Conservation (phyloP, 2,888 invertebrate genomes). For the Augiades crinisus region DNA sequence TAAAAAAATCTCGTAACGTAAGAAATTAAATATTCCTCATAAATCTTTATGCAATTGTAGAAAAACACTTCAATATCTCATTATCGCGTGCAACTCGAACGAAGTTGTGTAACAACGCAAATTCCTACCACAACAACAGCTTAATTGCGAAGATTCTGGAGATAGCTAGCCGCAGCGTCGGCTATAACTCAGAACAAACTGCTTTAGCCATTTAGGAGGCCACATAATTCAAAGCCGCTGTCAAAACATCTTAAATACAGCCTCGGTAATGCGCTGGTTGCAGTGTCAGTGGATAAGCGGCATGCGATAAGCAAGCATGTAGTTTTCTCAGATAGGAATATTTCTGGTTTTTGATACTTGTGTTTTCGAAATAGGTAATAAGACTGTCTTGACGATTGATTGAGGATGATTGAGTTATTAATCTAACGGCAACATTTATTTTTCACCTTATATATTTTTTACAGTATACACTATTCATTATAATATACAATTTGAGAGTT, state of each 20-base stretch:
- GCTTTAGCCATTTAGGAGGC: slow-evolving; percentile 40
- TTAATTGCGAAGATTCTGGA: slow-evolving; percentile 20
- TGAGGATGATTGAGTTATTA: no score
- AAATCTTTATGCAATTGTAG: no score
- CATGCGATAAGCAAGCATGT: not conserved
- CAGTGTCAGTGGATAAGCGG: slow-evolving; percentile 36
- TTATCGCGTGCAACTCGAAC: not conserved
- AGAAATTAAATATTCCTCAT: no score
- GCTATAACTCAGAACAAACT: slow-evolving; percentile 35
- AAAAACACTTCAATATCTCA: not conserved
- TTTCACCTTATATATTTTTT: no score
- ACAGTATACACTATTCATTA: no score
- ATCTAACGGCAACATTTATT: no score
- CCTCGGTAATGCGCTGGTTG: slow-evolving; percentile 12
- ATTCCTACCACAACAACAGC: slow-evolving; percentile 16
- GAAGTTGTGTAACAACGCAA: slow-evolving; percentile 5
- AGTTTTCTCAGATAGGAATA: no score
- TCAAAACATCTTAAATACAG: slow-evolving; percentile 56
- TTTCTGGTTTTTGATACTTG: no score
- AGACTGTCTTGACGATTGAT: no score
- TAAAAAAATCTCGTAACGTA: no score
- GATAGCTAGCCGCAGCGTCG: slow-evolving; percentile 10
- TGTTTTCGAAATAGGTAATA: no score
- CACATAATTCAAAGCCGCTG: slow-evolving; percentile 55
- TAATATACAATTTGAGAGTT: no score